A percentile compares a stretch with the other conserved stretches of the same genome.
These are phyloP conservation scores for Rhabdornis inornatus DNA, from an alignment of 2,113 vertebrate species.

Conservation along the genomic window DNA sequence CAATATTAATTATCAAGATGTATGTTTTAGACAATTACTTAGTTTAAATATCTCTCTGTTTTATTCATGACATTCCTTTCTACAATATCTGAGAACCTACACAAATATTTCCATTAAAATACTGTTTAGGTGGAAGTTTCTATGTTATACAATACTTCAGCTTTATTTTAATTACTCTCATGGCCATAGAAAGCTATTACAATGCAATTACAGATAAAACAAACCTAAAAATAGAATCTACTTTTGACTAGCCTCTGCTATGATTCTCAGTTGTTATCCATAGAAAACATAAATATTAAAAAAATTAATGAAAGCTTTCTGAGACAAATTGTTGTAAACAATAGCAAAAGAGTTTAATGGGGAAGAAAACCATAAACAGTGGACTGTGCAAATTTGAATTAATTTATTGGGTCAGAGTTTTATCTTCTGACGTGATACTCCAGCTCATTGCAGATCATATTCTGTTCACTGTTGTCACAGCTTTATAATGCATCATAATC, in stretches of 20 bases:
- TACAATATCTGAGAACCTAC: background rate
- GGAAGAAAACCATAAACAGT: background rate
- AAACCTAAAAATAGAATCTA: conserved; percentile 29
- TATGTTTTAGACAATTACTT: background rate
- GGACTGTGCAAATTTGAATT: background rate
- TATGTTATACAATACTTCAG: background rate
- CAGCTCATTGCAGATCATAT: background rate
- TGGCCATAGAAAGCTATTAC: background rate
- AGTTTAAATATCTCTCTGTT: background rate
- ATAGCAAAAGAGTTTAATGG: background rate
- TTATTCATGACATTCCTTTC: background rate
- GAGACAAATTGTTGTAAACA: conserved; percentile 14
- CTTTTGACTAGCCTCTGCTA: conserved; percentile 24
- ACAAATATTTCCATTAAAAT: background rate
- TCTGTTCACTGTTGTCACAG: background rate
- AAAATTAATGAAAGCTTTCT: conserved; percentile 17
- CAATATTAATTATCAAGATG: background rate
- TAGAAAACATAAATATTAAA: conserved; percentile 41
- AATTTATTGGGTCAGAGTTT: background rate
- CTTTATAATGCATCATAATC: background rate
- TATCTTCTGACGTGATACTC: background rate
- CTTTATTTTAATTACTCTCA: conserved; percentile 12
- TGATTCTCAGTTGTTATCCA: background rate
- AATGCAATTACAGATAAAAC: conserved; percentile 19
- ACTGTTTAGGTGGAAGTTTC: background rate